Percentiles rank a stretch among this genome's conserved stretches.
These are phyloP conservation scores for Bovichtus variegatus DNA, from an alignment of 2,797 vertebrate genomes.

Conservation along the genomic window DNA sequence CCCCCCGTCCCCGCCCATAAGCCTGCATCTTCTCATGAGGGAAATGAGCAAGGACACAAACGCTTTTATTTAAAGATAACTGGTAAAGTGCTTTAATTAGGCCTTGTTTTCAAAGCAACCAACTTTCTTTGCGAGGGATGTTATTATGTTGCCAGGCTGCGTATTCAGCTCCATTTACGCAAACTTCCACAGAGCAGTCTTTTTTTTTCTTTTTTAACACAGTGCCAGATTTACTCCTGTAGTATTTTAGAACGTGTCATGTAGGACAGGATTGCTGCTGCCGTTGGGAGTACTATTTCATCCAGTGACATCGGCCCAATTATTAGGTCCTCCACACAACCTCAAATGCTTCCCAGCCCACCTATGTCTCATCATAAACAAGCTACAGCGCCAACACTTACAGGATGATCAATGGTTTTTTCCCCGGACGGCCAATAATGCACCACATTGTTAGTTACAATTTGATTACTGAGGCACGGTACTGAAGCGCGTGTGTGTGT, in stretches of 20 bases:
- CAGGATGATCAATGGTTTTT: conserved; percentile 70
- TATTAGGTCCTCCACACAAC: conserved; percentile 75
- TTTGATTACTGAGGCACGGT: conserved; percentile 53
- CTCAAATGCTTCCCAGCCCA: conserved; percentile 64
- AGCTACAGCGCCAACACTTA: conserved; percentile 53
- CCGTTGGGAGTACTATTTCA: conserved; percentile 77
- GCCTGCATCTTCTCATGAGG: conserved; percentile 65
- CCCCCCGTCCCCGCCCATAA: conserved; percentile 47
- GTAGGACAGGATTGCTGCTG: conserved; percentile 64
- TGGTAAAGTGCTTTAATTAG: conserved; percentile 79
- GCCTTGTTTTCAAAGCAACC: conserved; percentile 64
- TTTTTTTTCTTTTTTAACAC: neutral
- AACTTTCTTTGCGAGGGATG: conserved; percentile 58
- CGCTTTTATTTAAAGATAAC: conserved; percentile 75
- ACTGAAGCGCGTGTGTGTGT: conserved; percentile 27
- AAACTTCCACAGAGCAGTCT: conserved; percentile 14
- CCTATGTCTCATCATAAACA: conserved; percentile 67
- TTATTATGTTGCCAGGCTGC: conserved; percentile 44
- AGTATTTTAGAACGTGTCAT: conserved; percentile 73
- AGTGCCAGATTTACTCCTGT: conserved; percentile 72
- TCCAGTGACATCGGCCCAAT: conserved; percentile 76
- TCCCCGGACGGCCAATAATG: conserved; percentile 69
- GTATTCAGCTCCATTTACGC: conserved; percentile 32
- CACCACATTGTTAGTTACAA: conserved; percentile 60
- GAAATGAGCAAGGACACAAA: conserved; percentile 74